Evolutionary conservation across 92 coral and sea anemone genomes (phyloP).

Genomic region (Scolanthus callimorphus): DNA sequence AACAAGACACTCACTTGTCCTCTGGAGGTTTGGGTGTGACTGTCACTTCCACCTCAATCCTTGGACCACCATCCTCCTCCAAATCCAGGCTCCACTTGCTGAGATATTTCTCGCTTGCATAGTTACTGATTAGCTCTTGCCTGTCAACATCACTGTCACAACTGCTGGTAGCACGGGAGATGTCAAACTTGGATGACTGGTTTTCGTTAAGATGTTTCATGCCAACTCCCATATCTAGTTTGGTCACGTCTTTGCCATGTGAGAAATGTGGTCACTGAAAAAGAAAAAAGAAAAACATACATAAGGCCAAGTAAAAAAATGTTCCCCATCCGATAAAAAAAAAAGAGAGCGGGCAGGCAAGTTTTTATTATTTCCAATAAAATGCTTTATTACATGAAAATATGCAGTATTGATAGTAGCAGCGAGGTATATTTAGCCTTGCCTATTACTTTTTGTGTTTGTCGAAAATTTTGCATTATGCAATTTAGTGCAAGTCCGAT

Average conservation of each 20-base stretch:
- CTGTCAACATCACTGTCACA: constrained; percentile 62
- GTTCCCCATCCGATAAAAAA: too few species aligned
- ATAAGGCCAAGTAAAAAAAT: too few species aligned
- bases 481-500: too few species aligned
- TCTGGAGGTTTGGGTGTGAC: background rate
- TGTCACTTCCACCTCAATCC: background rate
- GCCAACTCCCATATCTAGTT: background rate
- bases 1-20: too few species aligned
- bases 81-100: constrained; percentile 60
- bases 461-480: too few species aligned
- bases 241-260: background rate
- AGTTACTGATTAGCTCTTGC: constrained; percentile 65
- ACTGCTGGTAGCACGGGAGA: constrained; percentile 18
- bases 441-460: too few species aligned
- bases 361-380: too few species aligned
- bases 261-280: background rate
- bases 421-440: too few species aligned
- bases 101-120: constrained; percentile 77
- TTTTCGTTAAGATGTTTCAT: background rate
- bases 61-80: constrained; percentile 8
- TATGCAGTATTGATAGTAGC: too few species aligned
- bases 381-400: too few species aligned
- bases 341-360: too few species aligned
- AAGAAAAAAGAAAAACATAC: too few species aligned
- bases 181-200: background rate